Percentiles rank a stretch among this genome's conserved stretches.
These are phyloP conservation scores for Syrista parreyssii DNA, from an alignment of 2,888 invertebrate genomes.

Conservation along the genomic window DNA sequence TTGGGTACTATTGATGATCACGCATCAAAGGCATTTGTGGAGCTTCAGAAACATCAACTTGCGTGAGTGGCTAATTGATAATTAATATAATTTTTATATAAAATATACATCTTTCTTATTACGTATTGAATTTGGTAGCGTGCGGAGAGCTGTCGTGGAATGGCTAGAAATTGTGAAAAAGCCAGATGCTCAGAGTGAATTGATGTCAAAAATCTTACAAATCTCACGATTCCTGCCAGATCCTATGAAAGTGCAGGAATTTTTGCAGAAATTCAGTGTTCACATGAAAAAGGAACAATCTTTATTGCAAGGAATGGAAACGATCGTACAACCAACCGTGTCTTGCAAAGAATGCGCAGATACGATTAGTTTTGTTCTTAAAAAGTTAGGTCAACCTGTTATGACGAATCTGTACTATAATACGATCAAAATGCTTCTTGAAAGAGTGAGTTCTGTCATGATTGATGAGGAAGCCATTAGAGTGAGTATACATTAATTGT, in stretches of 20 bases:
- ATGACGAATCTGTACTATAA: constrained; percentile 97
- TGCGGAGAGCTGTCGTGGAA: constrained; percentile 85
- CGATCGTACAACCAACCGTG: constrained; percentile 88
- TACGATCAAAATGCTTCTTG: constrained; percentile 94
- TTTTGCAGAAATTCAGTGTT: constrained; percentile 82
- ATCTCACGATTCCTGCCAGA: constrained; percentile 89
- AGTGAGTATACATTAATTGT: constrained; percentile 60
- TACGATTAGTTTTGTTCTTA: constrained; percentile 83
- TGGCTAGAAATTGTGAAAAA: constrained; percentile 87
- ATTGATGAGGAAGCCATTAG: constrained; percentile 90
- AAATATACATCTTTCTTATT: neutral
- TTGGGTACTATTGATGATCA: constrained; percentile 95
- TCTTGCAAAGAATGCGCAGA: constrained; percentile 95
- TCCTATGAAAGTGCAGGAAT: constrained; percentile 91
- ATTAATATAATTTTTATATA: neutral
- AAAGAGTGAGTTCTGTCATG: constrained; percentile 95
- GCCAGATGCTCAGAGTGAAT: constrained; percentile 75
- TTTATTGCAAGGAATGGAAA: constrained; percentile 85
- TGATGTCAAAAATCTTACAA: constrained; percentile 74
- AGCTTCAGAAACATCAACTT: constrained; percentile 91
- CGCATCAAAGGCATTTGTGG: constrained; percentile 92
- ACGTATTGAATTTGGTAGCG: constrained; percentile 63
- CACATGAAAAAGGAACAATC: constrained; percentile 80
- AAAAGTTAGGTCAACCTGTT: constrained; percentile 92
- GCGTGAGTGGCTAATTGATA: constrained; percentile 65